These are phyloP conservation scores for Trichomycterus rosablanca DNA, from an alignment of 2,113 vertebrate genomes.

Conservation along the genomic window DNA sequence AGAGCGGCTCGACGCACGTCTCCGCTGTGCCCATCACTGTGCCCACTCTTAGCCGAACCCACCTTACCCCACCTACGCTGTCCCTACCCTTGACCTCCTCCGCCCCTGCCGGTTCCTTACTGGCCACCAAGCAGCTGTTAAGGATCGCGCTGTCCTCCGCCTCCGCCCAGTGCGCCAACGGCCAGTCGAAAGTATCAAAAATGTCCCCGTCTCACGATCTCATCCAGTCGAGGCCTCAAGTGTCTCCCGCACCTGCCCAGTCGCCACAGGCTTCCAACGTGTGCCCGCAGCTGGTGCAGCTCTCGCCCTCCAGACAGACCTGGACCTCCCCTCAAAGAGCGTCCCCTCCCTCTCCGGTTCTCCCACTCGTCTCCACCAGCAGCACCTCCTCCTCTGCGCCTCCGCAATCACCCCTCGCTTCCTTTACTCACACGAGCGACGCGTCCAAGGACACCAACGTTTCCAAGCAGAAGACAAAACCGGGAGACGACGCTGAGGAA, in stretches of 20 bases:
- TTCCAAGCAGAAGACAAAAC: conserved; percentile 37
- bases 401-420: conserved; percentile 16
- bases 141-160: conserved; percentile 68
- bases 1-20: conserved; percentile 1
- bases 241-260: conserved; percentile 35
- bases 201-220: conserved; percentile 37
- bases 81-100: conserved; percentile 38
- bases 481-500: conserved; percentile 14
- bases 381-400: conserved; percentile 22
- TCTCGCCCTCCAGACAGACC: conserved; percentile 49
- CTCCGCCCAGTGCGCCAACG: conserved; percentile 50
- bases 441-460: conserved; percentile 14
- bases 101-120: conserved; percentile 52
- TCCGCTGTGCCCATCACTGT: conserved; percentile 34
- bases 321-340: conserved; percentile 52
- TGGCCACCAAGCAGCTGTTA: conserved; percentile 65
- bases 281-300: conserved; percentile 33
- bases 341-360: conserved; percentile 47
- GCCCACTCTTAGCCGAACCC: conserved; percentile 41
- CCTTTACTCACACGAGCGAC: conserved; percentile 35
- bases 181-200: conserved; percentile 33
- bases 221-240: conserved; percentile 26
- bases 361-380: conserved; percentile 37
- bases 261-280: conserved; percentile 45
- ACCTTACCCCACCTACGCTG: conserved; percentile 32